Evolutionary conservation across 2,797 vertebrate genomes (phyloP), one percentile per base, ranked within the genome.

Genomic region (Alcedo quadribrachys): DNA sequence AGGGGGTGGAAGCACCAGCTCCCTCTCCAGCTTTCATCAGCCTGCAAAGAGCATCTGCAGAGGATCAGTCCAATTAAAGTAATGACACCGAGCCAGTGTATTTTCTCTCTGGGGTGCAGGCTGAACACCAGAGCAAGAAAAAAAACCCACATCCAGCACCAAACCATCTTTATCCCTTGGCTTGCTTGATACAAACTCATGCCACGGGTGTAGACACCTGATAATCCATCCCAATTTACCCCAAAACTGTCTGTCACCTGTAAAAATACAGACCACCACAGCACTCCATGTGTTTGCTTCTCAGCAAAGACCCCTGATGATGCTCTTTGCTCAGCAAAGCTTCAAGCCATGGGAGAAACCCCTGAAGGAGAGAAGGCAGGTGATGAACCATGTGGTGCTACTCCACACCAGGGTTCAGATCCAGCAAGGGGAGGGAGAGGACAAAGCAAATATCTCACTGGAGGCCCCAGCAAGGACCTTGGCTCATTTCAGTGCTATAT

Each of bases 21-120:
- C 76, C 79, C 35, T 32, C 51, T 54, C 79, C 48, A 19, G 7
- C 68, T 57, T 42, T 65, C 76, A 48, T 28, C 76, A 11, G 8
- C 80, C 50, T 4, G 2, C 27, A 13, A 53, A 27, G 0, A 17
- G 79, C 70, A 21, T 42, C 94, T 85, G 89, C 76, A 37, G 43
- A 63, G 67, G 30, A 78, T 54, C 90, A 61, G 3, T 2, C 43
- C 85, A 51, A 15, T 35, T 71, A 69, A 40, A 85, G 62, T 13
- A 24, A 27, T 4, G 32, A 75, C 69, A 68, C 16, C 1, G 1
- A 24, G 20, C 17, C 4, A 2, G 27, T 8, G 18, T 2, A 0
- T 40, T 33, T 37, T 30, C 58, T 42, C 63, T 75, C 50, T 25
- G 50, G 62, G 75, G 17, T 30, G 45, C 57, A 78, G 53, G n/a